A percentile compares a stretch with the other conserved stretches of the same genome.
Evolutionary conservation across 30 jellyfish, hydroid and myxozoan genomes (phyloP).

Genomic region (Morbakka virulenta): DNA sequence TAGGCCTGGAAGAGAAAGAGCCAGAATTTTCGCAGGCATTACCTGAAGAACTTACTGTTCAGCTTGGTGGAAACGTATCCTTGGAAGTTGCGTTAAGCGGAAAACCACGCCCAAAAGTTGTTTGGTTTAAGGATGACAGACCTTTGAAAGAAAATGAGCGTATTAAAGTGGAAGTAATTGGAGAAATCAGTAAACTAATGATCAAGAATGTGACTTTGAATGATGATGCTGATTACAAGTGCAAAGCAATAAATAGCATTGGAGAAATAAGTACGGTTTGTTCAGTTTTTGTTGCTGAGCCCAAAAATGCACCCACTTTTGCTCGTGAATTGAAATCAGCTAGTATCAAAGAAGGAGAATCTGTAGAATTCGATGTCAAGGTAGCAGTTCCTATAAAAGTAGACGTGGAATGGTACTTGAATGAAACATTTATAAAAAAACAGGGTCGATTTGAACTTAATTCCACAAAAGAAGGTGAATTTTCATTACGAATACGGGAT

Average conservation of each 20-base stretch:
- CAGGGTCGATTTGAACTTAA: slow-evolving; percentile 29
- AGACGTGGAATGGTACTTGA: slow-evolving; percentile 42
- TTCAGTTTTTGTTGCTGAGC: slow-evolving; percentile 24
- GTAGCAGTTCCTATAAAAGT: slow-evolving; percentile 73
- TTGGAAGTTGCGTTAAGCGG: slow-evolving; percentile 73
- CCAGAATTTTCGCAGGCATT: slow-evolving; percentile 71
- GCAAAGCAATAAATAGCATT: slow-evolving; percentile 65
- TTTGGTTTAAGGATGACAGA: slow-evolving; percentile 66
- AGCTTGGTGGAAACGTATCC: slow-evolving; percentile 61
- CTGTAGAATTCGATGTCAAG: slow-evolving; percentile 36
- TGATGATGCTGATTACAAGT: slow-evolving; percentile 75
- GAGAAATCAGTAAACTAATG: slow-evolving; percentile 63
- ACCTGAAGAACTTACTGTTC: slow-evolving; percentile 55
- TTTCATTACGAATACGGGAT: slow-evolving; percentile 47
- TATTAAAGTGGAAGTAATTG: slow-evolving; percentile 61
- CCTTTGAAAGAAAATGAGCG: slow-evolving; percentile 42
- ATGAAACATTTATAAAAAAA: slow-evolving; percentile 17
- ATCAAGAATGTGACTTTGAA: slow-evolving; percentile 45
- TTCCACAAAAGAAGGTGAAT: slow-evolving; percentile 34
- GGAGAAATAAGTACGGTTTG: slow-evolving; percentile 76
- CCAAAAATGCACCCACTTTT: slow-evolving; percentile 59
- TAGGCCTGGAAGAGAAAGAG: slow-evolving; percentile 53
- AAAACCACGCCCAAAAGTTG: slow-evolving; percentile 63
- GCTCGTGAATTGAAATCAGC: slow-evolving; percentile 40
- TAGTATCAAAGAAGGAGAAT: slow-evolving; percentile 65